Conservation (phyloP, 2,113 vertebrate genomes). For the Pseudonaja textilis region DNA sequence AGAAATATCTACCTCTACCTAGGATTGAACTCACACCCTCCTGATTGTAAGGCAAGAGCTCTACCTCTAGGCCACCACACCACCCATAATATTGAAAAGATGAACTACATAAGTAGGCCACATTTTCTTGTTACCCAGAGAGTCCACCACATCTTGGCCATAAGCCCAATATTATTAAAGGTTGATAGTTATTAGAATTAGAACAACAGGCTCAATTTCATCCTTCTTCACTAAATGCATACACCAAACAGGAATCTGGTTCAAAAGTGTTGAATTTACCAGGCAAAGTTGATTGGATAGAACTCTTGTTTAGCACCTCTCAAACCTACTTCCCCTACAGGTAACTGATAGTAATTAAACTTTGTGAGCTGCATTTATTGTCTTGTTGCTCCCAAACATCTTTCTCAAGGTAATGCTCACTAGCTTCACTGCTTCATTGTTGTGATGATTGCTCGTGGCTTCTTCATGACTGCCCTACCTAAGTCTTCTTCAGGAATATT, state of each 20-base stretch:
- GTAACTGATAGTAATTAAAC: not conserved
- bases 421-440: not conserved
- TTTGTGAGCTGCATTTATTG: not conserved
- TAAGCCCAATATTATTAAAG: not conserved
- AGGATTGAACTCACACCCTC: no score
- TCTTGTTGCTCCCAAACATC: not conserved
- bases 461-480: not conserved
- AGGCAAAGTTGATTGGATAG: not conserved
- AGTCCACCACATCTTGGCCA: not conserved
- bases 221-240: not conserved
- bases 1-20: no score
- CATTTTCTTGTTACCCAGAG: not conserved
- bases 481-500: not conserved
- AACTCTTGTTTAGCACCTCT: not conserved
- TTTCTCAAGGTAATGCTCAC: not conserved
- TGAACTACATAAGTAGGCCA: not conserved
- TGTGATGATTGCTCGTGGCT: not conserved
- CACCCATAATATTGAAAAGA: not conserved
- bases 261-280: not conserved
- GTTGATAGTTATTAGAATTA: not conserved
- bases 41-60: no score
- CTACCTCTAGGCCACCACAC: no score
- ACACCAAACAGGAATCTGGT: not conserved
- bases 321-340: not conserved
- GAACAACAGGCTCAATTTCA: not conserved